These are phyloP conservation scores for Pseudomyrmex cubaensis DNA, from an alignment of 1,140 invertebrate genomes.

Conservation along the genomic window DNA sequence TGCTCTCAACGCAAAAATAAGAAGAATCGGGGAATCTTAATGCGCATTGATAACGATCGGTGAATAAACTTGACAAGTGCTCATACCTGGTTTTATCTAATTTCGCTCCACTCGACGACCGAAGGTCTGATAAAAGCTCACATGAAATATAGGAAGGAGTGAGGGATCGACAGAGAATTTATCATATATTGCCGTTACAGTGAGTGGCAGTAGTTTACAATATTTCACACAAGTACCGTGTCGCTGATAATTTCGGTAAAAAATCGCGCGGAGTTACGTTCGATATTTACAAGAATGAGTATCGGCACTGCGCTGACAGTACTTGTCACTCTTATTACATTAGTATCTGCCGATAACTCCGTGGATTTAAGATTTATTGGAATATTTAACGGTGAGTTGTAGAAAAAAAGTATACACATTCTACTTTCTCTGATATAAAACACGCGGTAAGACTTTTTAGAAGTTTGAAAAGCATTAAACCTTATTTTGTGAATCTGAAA, in stretches of 20 bases:
- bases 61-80: not conserved
- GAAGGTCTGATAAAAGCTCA: slow-evolving; percentile 65
- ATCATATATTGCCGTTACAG: slow-evolving; percentile 76
- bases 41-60: not conserved
- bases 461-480: not conserved
- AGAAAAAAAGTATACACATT: not conserved
- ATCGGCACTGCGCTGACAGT: not conserved
- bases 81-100: slow-evolving; percentile 64
- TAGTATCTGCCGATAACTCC: not conserved
- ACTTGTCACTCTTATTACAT: slow-evolving; percentile 7
- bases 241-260: not conserved
- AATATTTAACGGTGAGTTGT: slow-evolving; percentile 28
- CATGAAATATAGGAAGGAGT: slow-evolving; percentile 64
- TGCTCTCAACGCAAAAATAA: too few species aligned
- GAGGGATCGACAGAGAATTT: slow-evolving; percentile 75
- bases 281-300: slow-evolving; percentile 34
- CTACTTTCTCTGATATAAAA: too few species aligned
- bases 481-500: too few species aligned
- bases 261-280: not conserved
- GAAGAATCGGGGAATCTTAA: too few species aligned
- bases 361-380: not conserved
- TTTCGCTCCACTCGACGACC: slow-evolving; percentile 57
- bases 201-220: slow-evolving; percentile 72
- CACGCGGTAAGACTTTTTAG: not conserved
- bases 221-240: slow-evolving; percentile 53